Percentiles rank a stretch among this genome's conserved stretches.
Evolutionary conservation across 2,888 invertebrate species (phyloP).

Genomic region (Catocala fraxini): DNA sequence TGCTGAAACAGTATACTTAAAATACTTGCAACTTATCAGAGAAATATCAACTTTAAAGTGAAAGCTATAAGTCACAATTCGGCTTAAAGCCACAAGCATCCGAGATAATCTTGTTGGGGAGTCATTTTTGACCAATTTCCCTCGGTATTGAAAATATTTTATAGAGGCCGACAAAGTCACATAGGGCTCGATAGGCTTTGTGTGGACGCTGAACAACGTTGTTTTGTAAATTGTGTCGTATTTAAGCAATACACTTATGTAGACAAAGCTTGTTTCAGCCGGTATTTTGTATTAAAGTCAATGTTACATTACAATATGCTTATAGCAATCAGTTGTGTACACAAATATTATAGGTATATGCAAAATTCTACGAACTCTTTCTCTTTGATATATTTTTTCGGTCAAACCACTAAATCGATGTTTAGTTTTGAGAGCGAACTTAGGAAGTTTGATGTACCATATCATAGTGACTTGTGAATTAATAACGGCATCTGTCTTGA

Average conservation of each 20-base stretch:
- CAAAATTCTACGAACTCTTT: background rate
- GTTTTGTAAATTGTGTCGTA: conserved; percentile 49
- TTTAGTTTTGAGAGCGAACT: too few relatives aligned
- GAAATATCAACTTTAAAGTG: conserved; percentile 59
- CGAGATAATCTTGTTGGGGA: conserved; percentile 75
- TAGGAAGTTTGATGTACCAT: too few relatives aligned
- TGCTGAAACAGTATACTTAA: conserved; percentile 64
- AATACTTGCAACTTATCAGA: conserved; percentile 51
- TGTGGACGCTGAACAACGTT: conserved; percentile 43
- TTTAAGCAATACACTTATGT: conserved; percentile 39
- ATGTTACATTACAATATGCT: conserved; percentile 20
- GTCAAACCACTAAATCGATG: too few relatives aligned
- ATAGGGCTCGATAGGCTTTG: conserved; percentile 52
- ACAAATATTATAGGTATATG: background rate
- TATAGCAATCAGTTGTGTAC: background rate
- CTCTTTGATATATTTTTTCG: background rate
- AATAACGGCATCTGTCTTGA: too few relatives aligned
- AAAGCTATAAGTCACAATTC: conserved; percentile 50
- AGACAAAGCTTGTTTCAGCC: conserved; percentile 50
- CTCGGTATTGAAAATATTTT: conserved; percentile 79
- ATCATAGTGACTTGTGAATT: too few relatives aligned
- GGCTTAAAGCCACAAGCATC: conserved; percentile 41
- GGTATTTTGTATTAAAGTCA: conserved; percentile 47
- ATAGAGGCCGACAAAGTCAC: conserved; percentile 65
- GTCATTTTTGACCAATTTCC: conserved; percentile 82